Base-by-base conservation (phyloP, 2,888 invertebrate genomes). In the Adelphocoris suturalis region DNA sequence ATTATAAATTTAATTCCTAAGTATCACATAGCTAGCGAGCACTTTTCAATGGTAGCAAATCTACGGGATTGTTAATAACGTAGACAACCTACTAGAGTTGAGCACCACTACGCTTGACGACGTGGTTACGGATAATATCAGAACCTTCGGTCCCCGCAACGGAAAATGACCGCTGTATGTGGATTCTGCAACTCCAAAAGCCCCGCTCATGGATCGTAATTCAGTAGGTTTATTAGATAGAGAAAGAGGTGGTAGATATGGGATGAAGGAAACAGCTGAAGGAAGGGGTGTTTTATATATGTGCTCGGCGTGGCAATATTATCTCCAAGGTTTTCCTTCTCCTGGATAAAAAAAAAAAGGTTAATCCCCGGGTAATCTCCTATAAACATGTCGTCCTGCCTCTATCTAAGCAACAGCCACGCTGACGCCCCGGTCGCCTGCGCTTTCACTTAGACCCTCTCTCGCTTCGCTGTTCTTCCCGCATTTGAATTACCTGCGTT, bases 271-370 rank as follows among this genome's bases (percentile, higher is more conserved):
- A 61, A 61, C 61, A 19, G 61, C 61, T 61, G 61, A 61, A 61
- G 61, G 61, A 61, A 61, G 61, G 61, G 61, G 61, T 19, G 61
- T 61, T 61, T 61, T 61, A 61, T 61, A 19, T 61, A 61, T 61
- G 61, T 61, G 61, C 61, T 61, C 19, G 61, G 61, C 61, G 61
- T 61, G 61, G 61, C 61, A 61, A 61, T 61, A 61, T 61, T 61
- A 61, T 61, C 61, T 61, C 61, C 61, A 61, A 61, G 61, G 61
- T 61, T 61, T 61, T 19, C 19, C 61, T 61, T n/a, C 61, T 19
- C 16, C n/a, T 19, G 9, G 61, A 61, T 19, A 61, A 61, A 61
- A 61, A 61, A 61, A 61, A 16, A 11, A 19, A 19, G 19, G 61
- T 61, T 61, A 19, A 61, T 19, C 19, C 61, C n/a, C 61, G 9